Evolutionary conservation across 2,888 invertebrate genomes (phyloP).

Genomic region (Epirrhoe alternata): DNA sequence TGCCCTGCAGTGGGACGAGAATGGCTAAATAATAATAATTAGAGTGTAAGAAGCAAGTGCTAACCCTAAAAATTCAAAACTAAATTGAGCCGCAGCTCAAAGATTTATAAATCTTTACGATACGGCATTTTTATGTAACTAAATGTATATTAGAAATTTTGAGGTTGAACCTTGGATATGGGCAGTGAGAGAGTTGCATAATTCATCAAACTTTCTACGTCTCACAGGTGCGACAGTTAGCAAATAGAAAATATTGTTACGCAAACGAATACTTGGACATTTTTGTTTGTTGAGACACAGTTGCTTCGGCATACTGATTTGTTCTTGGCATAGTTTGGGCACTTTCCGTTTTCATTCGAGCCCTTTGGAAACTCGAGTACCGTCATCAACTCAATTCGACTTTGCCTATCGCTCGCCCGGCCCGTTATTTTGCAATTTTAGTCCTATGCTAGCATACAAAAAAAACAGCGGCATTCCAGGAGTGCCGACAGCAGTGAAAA

Average conservation of each 20-base stretch:
- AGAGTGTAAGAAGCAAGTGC: not conserved
- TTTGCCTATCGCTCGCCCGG: no score
- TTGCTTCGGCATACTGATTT: conserved; percentile 34
- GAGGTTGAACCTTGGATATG: conserved; percentile 49
- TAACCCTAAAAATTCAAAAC: conserved; percentile 27
- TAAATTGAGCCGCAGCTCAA: conserved; percentile 24
- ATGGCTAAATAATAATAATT: no score
- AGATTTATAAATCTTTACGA: conserved; percentile 43
- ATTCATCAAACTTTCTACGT: conserved; percentile 56
- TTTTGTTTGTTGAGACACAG: conserved; percentile 36
- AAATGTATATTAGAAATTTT: conserved; percentile 59
- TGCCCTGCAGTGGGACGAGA: no score
- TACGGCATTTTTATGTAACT: conserved; percentile 56
- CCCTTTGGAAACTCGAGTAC: conserved; percentile 12
- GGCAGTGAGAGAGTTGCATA: conserved; percentile 51
- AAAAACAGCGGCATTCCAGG: no score
- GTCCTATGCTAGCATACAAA: no score
- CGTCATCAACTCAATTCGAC: no score
- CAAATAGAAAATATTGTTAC: conserved; percentile 48
- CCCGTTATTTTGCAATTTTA: no score
- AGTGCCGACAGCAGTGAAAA: no score
- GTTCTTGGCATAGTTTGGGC: conserved; percentile 25
- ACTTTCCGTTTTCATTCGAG: conserved; percentile 27
- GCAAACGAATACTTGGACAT: conserved; percentile 46
- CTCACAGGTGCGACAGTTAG: conserved; percentile 49